Percentiles rank a stretch among this genome's conserved stretches.
Evolutionary conservation across 2,113 vertebrate species (phyloP).

Genomic region (Dryoscopus gambensis): DNA sequence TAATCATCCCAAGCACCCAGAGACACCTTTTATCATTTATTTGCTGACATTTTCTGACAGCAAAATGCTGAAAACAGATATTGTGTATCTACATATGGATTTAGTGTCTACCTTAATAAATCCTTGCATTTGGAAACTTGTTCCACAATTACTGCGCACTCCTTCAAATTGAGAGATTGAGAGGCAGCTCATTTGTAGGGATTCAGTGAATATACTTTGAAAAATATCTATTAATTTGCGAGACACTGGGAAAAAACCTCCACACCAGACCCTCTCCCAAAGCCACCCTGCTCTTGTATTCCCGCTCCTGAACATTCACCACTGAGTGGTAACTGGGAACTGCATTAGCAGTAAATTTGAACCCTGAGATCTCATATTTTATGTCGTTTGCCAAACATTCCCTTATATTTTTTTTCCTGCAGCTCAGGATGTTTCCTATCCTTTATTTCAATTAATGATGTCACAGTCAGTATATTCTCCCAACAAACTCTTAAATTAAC

Average conservation of each 20-base stretch:
- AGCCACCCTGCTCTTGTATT: background rate
- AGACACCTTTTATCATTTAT: background rate
- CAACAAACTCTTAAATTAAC: slow-evolving; percentile 45
- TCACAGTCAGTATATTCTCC: slow-evolving; percentile 26
- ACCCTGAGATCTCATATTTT: background rate
- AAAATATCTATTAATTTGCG: background rate
- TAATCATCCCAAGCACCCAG: background rate
- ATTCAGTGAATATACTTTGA: background rate
- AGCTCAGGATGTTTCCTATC: background rate
- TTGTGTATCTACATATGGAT: background rate
- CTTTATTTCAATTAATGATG: slow-evolving; percentile 44
- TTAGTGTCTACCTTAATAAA: background rate
- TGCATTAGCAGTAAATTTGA: background rate
- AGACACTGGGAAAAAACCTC: background rate
- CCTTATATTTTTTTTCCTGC: background rate
- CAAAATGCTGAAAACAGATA: background rate
- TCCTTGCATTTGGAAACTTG: background rate
- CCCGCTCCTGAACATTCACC: background rate
- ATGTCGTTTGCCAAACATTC: background rate
- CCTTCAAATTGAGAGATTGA: background rate
- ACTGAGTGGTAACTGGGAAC: background rate
- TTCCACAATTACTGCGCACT: background rate
- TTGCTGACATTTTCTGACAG: background rate
- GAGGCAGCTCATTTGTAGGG: background rate
- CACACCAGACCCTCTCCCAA: background rate